Conservation (phyloP, 92 coral and sea anemone species). For the Palythoa heliodiscus region DNA sequence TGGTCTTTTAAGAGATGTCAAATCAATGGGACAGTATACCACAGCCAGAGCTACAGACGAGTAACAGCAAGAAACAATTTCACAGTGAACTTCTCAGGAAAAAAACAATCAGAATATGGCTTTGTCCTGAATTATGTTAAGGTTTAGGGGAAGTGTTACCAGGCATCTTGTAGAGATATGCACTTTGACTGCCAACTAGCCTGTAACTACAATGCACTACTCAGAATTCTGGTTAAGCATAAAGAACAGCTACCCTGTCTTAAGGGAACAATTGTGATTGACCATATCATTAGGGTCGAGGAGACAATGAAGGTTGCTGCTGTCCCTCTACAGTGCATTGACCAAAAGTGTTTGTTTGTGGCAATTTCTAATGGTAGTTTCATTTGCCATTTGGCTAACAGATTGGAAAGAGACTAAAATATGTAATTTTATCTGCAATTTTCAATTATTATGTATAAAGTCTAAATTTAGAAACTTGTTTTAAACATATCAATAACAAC, state of each 20-base stretch:
- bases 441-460: neutral
- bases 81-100: constrained; percentile 25
- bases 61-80: constrained; percentile 51
- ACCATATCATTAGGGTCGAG: constrained; percentile 31
- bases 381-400: constrained; percentile 60
- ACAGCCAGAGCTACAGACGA: constrained; percentile 27
- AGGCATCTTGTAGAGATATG: neutral
- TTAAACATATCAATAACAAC: constrained; percentile 11
- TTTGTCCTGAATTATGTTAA: constrained; percentile 17
- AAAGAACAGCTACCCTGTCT: constrained; percentile 31
- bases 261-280: constrained; percentile 38
- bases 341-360: constrained; percentile 49
- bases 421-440: neutral
- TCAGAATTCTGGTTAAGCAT: constrained; percentile 7
- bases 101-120: constrained; percentile 33
- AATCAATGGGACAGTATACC: constrained; percentile 36
- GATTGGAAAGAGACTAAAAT: constrained; percentile 54
- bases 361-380: constrained; percentile 46
- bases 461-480: constrained; percentile 10
- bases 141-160: constrained; percentile 2
- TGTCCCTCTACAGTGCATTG: constrained; percentile 45
- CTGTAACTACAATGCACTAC: neutral
- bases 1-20: constrained; percentile 51
- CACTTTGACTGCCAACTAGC: neutral
- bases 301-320: constrained; percentile 39